phyloP scores from a whole-genome alignment of 2,888 invertebrate species.

The Ecdyonurus torrentis region DNA sequence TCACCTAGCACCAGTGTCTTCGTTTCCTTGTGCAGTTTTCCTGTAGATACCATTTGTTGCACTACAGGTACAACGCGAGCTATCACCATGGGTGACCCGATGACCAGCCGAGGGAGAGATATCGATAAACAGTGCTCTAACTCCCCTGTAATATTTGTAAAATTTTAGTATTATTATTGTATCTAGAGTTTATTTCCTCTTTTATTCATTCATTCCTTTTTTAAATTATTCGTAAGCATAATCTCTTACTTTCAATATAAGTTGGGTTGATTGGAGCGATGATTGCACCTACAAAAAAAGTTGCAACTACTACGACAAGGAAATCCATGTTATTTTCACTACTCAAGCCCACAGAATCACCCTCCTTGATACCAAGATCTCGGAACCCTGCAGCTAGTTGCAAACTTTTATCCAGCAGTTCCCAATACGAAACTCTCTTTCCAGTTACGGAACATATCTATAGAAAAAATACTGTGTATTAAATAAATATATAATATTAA shows the following conservation, averaged over 20 bases:
- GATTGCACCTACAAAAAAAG: constrained; percentile 38
- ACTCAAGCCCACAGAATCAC: constrained; percentile 40
- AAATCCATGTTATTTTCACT: constrained; percentile 48
- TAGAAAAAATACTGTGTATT: too few relatives aligned
- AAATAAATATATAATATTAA: not conserved
- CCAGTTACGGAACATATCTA: constrained; percentile 43
- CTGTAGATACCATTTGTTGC: constrained; percentile 38
- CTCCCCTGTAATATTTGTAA: constrained; percentile 48
- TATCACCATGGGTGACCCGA: constrained; percentile 17
- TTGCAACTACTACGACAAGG: constrained; percentile 34
- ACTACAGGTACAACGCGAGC: constrained; percentile 34
- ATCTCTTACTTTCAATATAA: constrained; percentile 39
- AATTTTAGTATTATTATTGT: too few relatives aligned
- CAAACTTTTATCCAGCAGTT: constrained; percentile 38
- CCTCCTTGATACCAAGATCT: constrained; percentile 32
- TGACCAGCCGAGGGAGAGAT: constrained; percentile 40
- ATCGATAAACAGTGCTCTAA: constrained; percentile 47
- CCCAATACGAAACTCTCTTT: constrained; percentile 33
- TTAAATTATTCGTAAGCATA: too few relatives aligned
- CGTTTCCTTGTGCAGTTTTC: constrained; percentile 20
- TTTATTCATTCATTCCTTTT: too few relatives aligned
- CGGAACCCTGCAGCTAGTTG: constrained; percentile 36
- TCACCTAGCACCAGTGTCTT: not conserved
- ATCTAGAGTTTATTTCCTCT: too few relatives aligned
- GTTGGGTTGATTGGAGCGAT: constrained; percentile 44